Percentiles rank a stretch among this genome's conserved stretches.
phyloP scores from a whole-genome alignment of 1,140 invertebrate genomes.

The Ceratina australensis region DNA sequence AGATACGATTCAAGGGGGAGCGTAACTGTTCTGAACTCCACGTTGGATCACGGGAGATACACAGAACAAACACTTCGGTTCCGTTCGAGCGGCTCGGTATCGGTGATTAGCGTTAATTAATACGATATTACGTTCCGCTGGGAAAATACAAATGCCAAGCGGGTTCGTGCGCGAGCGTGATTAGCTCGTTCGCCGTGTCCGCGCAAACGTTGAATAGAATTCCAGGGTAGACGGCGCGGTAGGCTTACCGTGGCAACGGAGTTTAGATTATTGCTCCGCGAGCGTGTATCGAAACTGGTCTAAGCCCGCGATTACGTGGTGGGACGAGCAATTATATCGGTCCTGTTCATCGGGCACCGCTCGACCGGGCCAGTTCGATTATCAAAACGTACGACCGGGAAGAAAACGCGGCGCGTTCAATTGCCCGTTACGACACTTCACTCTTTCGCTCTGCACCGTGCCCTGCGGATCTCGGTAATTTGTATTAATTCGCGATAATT shows the following conservation, averaged over 20 bases:
- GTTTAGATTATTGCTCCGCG: conserved; percentile 13
- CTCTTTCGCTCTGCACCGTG: background rate
- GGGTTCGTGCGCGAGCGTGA: background rate
- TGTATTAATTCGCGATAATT: conserved; percentile 19
- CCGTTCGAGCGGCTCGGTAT: conserved; percentile 5
- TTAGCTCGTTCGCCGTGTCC: background rate
- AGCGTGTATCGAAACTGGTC: conserved; percentile 29
- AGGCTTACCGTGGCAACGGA: background rate
- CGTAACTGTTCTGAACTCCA: background rate
- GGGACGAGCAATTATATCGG: conserved; percentile 44
- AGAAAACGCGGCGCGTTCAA: background rate
- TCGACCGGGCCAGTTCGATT: background rate
- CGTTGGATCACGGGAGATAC: background rate
- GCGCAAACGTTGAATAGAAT: conserved; percentile 28
- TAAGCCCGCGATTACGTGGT: conserved; percentile 32
- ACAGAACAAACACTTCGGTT: background rate
- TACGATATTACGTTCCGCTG: conserved; percentile 31
- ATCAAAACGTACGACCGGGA: background rate
- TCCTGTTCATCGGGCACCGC: conserved; percentile 21
- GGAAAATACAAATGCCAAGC: conserved; percentile 16
- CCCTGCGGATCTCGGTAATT: conserved; percentile 23
- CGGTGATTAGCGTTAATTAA: conserved; percentile 59
- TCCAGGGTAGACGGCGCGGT: background rate
- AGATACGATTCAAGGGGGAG: background rate
- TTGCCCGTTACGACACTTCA: conserved; percentile 30